Evolutionary conservation across 2,113 vertebrate genomes (phyloP), one percentile per base, ranked within the genome.

Genomic region (Oncorhynchus mykiss): DNA sequence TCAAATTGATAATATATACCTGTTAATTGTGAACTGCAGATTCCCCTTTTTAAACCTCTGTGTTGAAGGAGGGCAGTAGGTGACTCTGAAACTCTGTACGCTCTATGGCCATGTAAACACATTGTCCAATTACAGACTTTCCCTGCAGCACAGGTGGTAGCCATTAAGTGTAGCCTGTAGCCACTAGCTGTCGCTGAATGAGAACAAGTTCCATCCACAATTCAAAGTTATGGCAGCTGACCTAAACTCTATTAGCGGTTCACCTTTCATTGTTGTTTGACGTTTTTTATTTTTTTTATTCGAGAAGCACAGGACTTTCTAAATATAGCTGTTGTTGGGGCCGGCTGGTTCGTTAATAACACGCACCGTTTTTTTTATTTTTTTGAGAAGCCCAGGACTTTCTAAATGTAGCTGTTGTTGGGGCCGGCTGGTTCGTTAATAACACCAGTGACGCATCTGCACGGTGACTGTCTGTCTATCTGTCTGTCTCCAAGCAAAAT

Each of bases 391-490:
- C 62, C 12, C 31, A 12, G 31, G 72, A 14, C 20, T 49, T 62
- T 11, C 76, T 78, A 82, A 72, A 76, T 70, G 72, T 79, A 79
- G 77, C 64, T 45, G 59, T 49, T 45, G 39, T 45, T 45, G 39
- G 39, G 9, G 39, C 9, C 14, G 51, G 51, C 13, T 54, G 12
- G 51, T 16, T 54, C 51, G 1, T 54, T 49, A 72, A 34, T 82
- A 54, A 54, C 51, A 54, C 51, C 12, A 14, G 16, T 14, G 4
- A 2, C 51, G 5, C 14, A 1, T 14, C 51, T 54, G 60, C 39
- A 39, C 39, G 39, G 39, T 39, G 39, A 11, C 39, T 45, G 39
- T 45, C 39, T 45, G 67, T 67, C 59, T 31, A 34, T 31, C 5
- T 5, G 5, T 34, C 67, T 73, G 70, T 76, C 64, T 75, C 71